Percentiles rank a stretch among this genome's conserved stretches.
phyloP scores from a whole-genome alignment of 2,113 vertebrate species.

The Catharus bicknelli region DNA sequence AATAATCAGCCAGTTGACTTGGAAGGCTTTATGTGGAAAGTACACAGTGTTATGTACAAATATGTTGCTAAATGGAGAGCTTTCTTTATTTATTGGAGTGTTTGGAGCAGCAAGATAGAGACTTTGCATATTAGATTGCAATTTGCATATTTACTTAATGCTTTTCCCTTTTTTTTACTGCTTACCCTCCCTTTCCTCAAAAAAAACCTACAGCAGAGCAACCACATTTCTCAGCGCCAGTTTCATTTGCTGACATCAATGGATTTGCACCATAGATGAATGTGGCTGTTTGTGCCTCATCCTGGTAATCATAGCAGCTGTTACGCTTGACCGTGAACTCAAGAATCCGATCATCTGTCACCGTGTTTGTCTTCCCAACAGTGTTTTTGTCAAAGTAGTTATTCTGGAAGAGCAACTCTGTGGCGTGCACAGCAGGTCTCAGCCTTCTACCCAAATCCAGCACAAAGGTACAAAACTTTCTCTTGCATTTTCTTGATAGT shows the following conservation, averaged over 20 bases:
- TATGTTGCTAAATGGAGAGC: constrained; percentile 14
- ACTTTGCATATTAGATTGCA: constrained; percentile 40
- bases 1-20: constrained; percentile 48
- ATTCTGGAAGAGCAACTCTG: neutral
- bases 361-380: neutral
- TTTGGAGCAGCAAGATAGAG: constrained; percentile 19
- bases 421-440: neutral
- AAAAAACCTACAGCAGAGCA: neutral
- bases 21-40: constrained; percentile 34
- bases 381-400: constrained; percentile 6
- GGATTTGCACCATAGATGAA: constrained; percentile 22
- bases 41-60: neutral
- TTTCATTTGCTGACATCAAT: constrained; percentile 11
- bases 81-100: constrained; percentile 45
- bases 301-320: constrained; percentile 14
- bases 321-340: neutral
- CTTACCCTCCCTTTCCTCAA: neutral
- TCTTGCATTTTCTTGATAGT: neutral
- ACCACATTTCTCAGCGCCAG: neutral
- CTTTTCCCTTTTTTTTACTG: neutral
- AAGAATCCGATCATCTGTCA: constrained; percentile 14
- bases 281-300: constrained; percentile 3
- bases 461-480: neutral
- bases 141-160: constrained; percentile 47
- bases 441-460: neutral